Base-by-base conservation (phyloP, 2,113 vertebrate genomes). In the Thymallus thymallus region DNA sequence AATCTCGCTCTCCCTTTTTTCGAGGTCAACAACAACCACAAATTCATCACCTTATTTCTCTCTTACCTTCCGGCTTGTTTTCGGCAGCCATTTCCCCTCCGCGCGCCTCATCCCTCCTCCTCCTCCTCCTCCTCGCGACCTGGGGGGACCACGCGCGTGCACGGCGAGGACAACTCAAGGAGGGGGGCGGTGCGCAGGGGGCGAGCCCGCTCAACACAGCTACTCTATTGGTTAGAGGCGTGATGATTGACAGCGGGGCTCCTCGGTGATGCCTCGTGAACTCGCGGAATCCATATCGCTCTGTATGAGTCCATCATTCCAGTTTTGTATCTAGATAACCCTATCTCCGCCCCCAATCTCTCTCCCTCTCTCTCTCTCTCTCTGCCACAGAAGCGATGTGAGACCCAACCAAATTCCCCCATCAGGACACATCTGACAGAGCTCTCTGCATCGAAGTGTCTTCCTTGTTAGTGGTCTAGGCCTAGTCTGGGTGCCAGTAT, bases 51-150 rank as follows among this genome's bases (percentile, higher is more conserved):
- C 88, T 51, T 51, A 41, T 41, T 41, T 90, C 91, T 90, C 91
- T 93, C 95, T 95, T 95, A 97, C 95, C 96, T 97, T 97, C 96
- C 95, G 95, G 95, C 96, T 96, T 97, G 95, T 96, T 96, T 96
- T 97, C 96, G 95, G 96, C 96, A 96, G 96, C 95, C 96, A 97
- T 97, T 97, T 97, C 96, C 96, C 95, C 95, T 96, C 35, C 35
- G 95, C 93, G 94, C 96, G 95, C 96, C 96, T 95, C 96, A 96
- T 96, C 90, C 95, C 95, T 96, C 95, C 92, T 94, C 92, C 91
- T 88, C 86, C 89, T 90, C 91, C 88, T 89, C 86, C 91, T 91
- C 90, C 90, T 93, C 90, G 88, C 89, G 87, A 90, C 89, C 90
- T 88, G 91, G 89, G 85, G 35, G 76, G 75, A 83, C 83, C 85